Evolutionary conservation across 2,113 vertebrate genomes (phyloP), one percentile per base, ranked within the genome.

Genomic region (Microtus richardsoni): DNA sequence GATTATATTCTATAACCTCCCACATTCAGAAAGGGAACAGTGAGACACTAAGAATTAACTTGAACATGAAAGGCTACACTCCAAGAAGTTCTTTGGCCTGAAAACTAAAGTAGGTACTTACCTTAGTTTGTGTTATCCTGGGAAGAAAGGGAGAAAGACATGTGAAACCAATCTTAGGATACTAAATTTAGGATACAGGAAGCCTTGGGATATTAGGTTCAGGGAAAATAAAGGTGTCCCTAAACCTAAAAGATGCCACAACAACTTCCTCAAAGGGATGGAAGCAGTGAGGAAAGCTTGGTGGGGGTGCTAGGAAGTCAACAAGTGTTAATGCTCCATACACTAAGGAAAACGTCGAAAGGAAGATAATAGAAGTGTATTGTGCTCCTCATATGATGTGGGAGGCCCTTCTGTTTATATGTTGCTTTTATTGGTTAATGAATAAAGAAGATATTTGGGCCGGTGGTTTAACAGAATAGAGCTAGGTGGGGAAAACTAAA

Each of bases 71-170:
- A 44, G 47, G 10, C n/a, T 97, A 1, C 28, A 66, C 7, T 33
- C 39, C 33, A 70, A 84, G 82, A 88, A 96, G 71, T 49, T 47
- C 77, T 84, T 70, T 66, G 58, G 58, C n/a, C 84, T 85, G 78
- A 88, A 36, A 58, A 80, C 47, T 89, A 64, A 91, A 58, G 66
- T 44, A 87, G 30, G 91, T 54, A n/a, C 28, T 71, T 70, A 41
- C 39, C 66, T 96, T 84, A 68, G 19, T 87, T 92, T 87, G 52
- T 83, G 47, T 77, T 84, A 79, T 82, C 60, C 84, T 44, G 64
- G 66, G 17, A 77, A 60, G 66, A 97, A 89, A 92, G 47, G 21
- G 68, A 41, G 49, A 86, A 96, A 95, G 77, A 79, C 64, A 16
- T 71, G 28, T 36, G 64, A 44, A n/a, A 13, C 52, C 41, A 24